A percentile compares a stretch with the other conserved stretches of the same genome.
These are phyloP conservation scores for Orius laevigatus DNA, from an alignment of 1,140 invertebrate genomes.

Conservation along the genomic window DNA sequence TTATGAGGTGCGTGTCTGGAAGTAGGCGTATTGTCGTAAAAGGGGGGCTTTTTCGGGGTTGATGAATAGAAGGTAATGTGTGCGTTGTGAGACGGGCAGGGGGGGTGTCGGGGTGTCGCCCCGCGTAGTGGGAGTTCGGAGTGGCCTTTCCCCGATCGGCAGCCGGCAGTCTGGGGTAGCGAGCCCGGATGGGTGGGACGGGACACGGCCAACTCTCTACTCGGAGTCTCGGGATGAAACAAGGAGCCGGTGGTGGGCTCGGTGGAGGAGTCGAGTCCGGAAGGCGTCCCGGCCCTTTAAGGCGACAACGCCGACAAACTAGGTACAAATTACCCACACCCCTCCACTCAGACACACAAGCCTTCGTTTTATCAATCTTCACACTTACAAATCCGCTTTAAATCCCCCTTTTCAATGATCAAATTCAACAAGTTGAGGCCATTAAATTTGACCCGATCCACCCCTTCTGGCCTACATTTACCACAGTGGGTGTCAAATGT, in stretches of 20 bases:
- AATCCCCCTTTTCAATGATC: too few relatives aligned
- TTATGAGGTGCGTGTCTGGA: not conserved
- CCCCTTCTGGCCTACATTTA: too few relatives aligned
- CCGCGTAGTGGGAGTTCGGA: slow-evolving; percentile 9
- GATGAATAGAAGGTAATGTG: not conserved
- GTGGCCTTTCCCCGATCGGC: not conserved
- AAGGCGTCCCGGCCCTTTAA: slow-evolving; percentile 2
- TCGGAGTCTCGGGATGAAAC: not conserved
- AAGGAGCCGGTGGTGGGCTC: not conserved
- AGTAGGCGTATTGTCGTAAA: not conserved
- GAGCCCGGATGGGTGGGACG: slow-evolving; percentile 4
- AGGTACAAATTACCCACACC: not conserved
- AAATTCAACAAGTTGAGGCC: too few relatives aligned
- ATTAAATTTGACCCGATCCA: too few relatives aligned
- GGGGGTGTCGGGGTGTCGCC: slow-evolving; percentile 3
- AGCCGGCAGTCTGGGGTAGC: not conserved
- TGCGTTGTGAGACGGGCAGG: slow-evolving; percentile 1
- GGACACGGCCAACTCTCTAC: not conserved
- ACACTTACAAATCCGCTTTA: too few relatives aligned
- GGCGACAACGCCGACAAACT: not conserved
- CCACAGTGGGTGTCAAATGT: too few relatives aligned
- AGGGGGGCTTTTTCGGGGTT: slow-evolving; percentile 1
- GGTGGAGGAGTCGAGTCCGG: slow-evolving; percentile 1
- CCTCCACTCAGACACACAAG: not conserved
- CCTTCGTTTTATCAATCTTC: too few relatives aligned